Evolutionary conservation across 2,797 vertebrate species (phyloP), one percentile per base, ranked within the genome.

Genomic region (Tenualosa thibaudeaui): DNA sequence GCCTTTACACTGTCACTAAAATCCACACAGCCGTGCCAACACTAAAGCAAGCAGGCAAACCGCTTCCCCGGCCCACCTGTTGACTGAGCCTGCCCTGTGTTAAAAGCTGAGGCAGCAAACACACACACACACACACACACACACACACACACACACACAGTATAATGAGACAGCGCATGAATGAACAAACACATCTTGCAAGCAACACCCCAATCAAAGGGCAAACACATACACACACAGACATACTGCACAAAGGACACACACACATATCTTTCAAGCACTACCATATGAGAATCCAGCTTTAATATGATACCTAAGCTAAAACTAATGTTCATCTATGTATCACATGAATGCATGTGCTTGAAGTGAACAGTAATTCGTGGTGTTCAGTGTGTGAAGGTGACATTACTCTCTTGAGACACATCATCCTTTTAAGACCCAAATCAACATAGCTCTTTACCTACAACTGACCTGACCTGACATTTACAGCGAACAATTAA

Each of bases 1-100:
- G 62, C 62, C 62, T 68, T 68, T 68, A 13, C 9, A 37, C 62
- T 37, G 12, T 68, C 62, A 13, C 62, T 68, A 31, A 68, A 68
- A 24, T 31, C 62, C 62, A 68, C 62, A 68, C 62, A 31, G 24
- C 62, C 62, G 26, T 68, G 62, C 62, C 62, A 68, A 37, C 62
- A 37, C 62, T 37, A 68, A 37, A 68, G 62, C 62, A 31, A 68
- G 62, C 62, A 68, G 62, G 62, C 26, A 68, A 26, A 68, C 62
- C 13, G 12, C 62, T 26, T 26, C 26, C 62, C 26, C 62, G 4
- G 62, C 62, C 62, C 62, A 68, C 62, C 62, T 68, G 26, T 68
- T 68, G 62, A 68, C 62, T 68, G 62, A 68, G 62, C 13, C 62
- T 68, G 62, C 62, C 26, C 62, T 68, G 62, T 68, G 24, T 13